These are phyloP conservation scores for Porites divaricata DNA, from an alignment of 92 coral and sea anemone species.

Conservation along the genomic window DNA sequence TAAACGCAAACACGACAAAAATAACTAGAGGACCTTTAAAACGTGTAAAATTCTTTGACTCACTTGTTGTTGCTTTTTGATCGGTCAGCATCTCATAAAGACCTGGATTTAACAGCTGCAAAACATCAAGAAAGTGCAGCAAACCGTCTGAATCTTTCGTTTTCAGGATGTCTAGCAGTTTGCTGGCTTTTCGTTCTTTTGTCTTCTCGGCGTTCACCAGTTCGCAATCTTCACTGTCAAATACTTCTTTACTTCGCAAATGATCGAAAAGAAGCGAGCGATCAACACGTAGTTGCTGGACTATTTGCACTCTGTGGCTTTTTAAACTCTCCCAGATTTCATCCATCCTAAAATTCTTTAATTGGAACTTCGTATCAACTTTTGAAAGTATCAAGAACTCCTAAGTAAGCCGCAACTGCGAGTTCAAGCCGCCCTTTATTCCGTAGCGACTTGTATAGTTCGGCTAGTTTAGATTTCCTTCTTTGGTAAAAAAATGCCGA, in stretches of 20 bases:
- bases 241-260: constrained; percentile 48
- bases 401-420: too few species aligned
- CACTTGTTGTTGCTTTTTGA: constrained; percentile 42
- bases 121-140: constrained; percentile 40
- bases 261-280: constrained; percentile 52
- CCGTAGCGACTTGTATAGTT: too few species aligned
- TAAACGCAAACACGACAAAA: too few species aligned
- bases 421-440: too few species aligned
- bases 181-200: constrained; percentile 44
- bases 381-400: neutral
- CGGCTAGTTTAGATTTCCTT: too few species aligned
- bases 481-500: too few species aligned
- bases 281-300: constrained; percentile 40
- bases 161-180: constrained; percentile 40
- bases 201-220: constrained; percentile 43
- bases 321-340: constrained; percentile 21
- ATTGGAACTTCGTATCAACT: neutral
- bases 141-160: constrained; percentile 42
- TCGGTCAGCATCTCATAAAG: constrained; percentile 55
- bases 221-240: constrained; percentile 48
- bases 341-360: neutral
- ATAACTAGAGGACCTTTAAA: neutral
- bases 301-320: constrained; percentile 37
- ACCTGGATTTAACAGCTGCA: constrained; percentile 44
- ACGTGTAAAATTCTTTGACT: neutral